A percentile compares a stretch with the other conserved stretches of the same genome.
These are phyloP conservation scores for Montifringilla adamsi DNA, from an alignment of 2,113 vertebrate genomes.

Conservation along the genomic window DNA sequence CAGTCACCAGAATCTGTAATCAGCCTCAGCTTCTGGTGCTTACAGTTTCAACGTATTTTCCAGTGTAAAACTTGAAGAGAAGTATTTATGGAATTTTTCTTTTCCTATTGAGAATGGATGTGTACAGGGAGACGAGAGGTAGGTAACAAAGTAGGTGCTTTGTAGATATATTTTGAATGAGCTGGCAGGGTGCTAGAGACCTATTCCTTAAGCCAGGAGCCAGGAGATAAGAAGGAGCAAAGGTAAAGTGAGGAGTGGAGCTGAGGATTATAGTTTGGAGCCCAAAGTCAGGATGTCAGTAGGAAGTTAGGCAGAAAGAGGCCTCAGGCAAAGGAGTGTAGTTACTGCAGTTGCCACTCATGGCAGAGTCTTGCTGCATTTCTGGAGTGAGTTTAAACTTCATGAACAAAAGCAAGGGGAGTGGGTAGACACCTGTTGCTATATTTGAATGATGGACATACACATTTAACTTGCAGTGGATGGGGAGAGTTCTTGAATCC, in stretches of 20 bases:
- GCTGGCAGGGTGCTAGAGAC: background rate
- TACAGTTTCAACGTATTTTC: background rate
- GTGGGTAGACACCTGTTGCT: background rate
- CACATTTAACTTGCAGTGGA: background rate
- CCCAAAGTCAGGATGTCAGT: background rate
- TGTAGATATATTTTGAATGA: background rate
- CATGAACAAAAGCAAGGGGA: background rate
- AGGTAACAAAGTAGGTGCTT: background rate
- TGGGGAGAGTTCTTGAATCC: background rate
- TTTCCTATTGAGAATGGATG: background rate
- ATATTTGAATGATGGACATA: rapidly evolving
- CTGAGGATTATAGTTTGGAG: background rate
- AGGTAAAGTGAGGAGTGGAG: background rate
- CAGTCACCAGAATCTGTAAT: background rate
- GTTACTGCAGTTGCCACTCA: background rate
- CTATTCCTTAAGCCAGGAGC: rapidly evolving
- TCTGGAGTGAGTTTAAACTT: background rate
- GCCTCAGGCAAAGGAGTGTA: background rate
- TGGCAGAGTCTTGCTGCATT: background rate
- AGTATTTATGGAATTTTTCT: background rate
- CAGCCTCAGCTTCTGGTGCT: background rate
- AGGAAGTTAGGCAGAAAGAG: background rate
- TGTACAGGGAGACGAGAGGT: rapidly evolving
- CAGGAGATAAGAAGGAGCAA: background rate
- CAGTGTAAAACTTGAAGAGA: background rate